phyloP scores from a whole-genome alignment of 2,888 invertebrate genomes.

The Dromius quadrimaculatus region DNA sequence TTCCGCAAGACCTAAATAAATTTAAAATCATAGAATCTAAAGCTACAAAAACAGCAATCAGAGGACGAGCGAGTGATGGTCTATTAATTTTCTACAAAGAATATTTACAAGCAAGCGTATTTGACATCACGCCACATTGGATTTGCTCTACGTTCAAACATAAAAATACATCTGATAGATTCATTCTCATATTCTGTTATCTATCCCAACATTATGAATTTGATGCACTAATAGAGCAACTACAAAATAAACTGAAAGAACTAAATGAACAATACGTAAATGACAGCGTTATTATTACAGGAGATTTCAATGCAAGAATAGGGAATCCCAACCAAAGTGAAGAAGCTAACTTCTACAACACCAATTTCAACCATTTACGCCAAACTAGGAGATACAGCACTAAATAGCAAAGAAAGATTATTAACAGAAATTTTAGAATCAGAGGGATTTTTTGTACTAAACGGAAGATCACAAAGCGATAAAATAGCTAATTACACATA shows the following conservation, averaged over 20 bases:
- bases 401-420: background rate
- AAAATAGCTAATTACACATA: background rate
- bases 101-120: background rate
- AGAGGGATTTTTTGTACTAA: background rate
- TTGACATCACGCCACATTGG: background rate
- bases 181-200: background rate
- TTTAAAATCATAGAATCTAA: background rate
- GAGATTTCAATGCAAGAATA: background rate
- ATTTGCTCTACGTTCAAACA: background rate
- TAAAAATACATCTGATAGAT: background rate
- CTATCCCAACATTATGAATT: background rate
- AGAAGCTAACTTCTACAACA: background rate
- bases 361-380: background rate
- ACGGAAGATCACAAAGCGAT: background rate
- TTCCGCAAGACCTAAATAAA: background rate
- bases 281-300: background rate
- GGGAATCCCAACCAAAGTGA: background rate
- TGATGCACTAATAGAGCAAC: background rate
- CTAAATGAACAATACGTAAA: background rate
- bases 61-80: background rate
- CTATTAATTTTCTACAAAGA: background rate
- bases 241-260: background rate
- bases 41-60: background rate
- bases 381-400: background rate
- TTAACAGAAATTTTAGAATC: background rate